Evolutionary conservation across 2,797 vertebrate genomes (phyloP).

Genomic region (Taeniopygia guttata): DNA sequence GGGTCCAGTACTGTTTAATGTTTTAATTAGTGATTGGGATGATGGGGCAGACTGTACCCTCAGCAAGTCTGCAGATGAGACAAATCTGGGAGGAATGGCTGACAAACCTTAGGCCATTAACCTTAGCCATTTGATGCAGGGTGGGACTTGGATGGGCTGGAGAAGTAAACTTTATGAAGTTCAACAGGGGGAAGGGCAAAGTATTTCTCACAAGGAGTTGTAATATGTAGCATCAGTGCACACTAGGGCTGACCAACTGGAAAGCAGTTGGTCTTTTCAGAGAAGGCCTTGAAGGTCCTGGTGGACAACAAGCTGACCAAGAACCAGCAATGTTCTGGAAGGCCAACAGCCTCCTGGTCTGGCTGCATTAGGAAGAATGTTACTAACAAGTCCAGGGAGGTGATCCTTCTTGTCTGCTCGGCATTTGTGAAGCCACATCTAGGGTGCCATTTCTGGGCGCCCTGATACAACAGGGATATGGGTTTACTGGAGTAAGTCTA

Average conservation of each 20-base stretch:
- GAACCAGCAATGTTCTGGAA: not conserved
- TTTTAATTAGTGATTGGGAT: not conserved
- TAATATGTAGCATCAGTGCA: rapidly evolving
- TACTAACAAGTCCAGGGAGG: not conserved
- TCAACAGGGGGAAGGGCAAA: not conserved
- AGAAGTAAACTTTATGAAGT: not conserved
- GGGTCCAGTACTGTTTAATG: not conserved
- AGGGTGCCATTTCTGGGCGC: not conserved
- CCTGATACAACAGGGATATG: rapidly evolving
- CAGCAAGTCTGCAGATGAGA: not conserved
- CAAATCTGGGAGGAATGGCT: not conserved
- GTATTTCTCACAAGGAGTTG: not conserved
- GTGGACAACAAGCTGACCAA: not conserved
- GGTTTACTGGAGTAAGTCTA: not conserved
- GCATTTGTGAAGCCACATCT: not conserved
- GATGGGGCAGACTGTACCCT: not conserved
- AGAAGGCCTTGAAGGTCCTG: not conserved
- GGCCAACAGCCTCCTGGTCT: not conserved
- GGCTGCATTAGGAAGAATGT: not conserved
- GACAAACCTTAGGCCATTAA: not conserved
- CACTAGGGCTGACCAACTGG: not conserved
- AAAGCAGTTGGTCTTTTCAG: not conserved
- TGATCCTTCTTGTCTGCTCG: not conserved
- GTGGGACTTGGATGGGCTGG: not conserved
- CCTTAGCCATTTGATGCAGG: not conserved